Conservation (phyloP, 2,113 vertebrate genomes). For the Notarius quadriscutis region DNA sequence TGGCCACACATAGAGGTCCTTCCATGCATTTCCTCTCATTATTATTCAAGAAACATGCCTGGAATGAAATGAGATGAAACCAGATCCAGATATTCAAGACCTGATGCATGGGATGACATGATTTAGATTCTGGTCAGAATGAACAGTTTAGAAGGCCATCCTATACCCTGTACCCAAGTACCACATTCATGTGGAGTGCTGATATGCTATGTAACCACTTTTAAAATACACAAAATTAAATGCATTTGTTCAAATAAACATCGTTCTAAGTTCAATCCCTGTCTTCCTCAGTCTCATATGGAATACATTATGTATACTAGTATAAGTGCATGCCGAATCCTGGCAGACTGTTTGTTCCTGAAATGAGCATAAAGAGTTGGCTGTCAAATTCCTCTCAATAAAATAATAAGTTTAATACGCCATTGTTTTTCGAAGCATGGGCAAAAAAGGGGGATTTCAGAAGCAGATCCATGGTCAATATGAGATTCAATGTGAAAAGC, state of each 20-base stretch:
- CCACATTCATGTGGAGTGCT: not conserved
- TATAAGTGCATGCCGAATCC: not conserved
- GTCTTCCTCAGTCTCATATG: not conserved
- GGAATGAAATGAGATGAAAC: constrained; percentile 37
- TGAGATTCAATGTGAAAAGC: constrained; percentile 59
- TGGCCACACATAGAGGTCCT: constrained; percentile 47
- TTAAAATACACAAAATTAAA: not conserved
- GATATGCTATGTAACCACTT: not conserved
- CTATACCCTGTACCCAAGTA: not conserved
- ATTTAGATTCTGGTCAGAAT: constrained; percentile 16
- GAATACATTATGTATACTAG: not conserved
- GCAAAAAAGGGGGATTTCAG: constrained; percentile 37
- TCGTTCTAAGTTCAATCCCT: not conserved
- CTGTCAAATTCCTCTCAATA: constrained; percentile 56
- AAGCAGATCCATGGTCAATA: constrained; percentile 46
- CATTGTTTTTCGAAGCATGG: constrained; percentile 41
- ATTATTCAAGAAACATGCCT: constrained; percentile 51
- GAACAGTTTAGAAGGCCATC: not conserved
- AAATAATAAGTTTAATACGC: constrained; percentile 58
- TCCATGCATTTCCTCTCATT: constrained; percentile 54
- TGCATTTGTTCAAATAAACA: not conserved
- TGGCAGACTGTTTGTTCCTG: constrained; percentile 2
- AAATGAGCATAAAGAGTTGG: constrained; percentile 27
- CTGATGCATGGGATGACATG: not conserved
- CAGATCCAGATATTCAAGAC: constrained; percentile 5